Evolutionary conservation across 2,113 vertebrate species (phyloP).

Genomic region (human (Homo sapiens)): GRCh38 chr5:115426001-115426500

Average conservation of each 20-base stretch:
- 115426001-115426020: neutral
- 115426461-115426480: neutral
- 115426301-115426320: neutral
- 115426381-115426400: too few species aligned
- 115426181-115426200: neutral
- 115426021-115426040: neutral
- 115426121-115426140: neutral
- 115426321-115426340: too few species aligned
- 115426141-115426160: neutral
- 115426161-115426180: neutral
- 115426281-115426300: neutral
- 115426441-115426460: neutral
- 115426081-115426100: accelerated
- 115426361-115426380: accelerated
- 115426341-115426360: too few species aligned
- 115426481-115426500: neutral
- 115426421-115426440: neutral
- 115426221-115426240: neutral
- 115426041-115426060: neutral
- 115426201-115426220: neutral
- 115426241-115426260: neutral
- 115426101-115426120: neutral
- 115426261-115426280: neutral
- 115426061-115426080: neutral
- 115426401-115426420: neutral